A percentile compares a stretch with the other conserved stretches of the same genome.
Conservation (phyloP, 2,113 vertebrate genomes). For the Origma solitaria region DNA sequence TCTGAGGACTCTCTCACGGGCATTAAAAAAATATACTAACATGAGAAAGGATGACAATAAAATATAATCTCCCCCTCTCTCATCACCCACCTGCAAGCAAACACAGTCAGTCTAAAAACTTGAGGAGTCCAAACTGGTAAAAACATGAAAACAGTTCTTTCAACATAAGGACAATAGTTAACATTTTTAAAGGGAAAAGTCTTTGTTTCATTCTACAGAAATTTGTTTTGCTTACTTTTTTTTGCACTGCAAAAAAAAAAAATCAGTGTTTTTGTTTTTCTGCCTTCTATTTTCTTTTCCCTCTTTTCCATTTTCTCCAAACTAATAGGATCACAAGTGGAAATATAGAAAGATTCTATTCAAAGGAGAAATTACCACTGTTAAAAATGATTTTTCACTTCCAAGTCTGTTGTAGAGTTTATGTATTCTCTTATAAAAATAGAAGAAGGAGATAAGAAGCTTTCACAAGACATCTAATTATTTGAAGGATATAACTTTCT, state of each 20-base stretch:
- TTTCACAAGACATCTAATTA: background rate
- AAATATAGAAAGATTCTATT: background rate
- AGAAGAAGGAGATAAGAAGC: background rate
- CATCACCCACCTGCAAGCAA: background rate
- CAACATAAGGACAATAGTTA: background rate
- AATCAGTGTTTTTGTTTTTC: background rate
- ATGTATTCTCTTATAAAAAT: background rate
- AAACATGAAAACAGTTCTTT: background rate
- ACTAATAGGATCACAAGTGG: background rate
- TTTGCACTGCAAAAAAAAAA: background rate
- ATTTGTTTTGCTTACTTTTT: background rate
- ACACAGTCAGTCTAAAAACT: background rate
- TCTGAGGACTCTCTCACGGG: background rate
- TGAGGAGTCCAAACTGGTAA: background rate
- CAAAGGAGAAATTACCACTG: background rate
- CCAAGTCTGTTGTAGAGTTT: background rate
- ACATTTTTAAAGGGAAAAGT: background rate
- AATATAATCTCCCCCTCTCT: background rate
- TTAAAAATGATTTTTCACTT: background rate
- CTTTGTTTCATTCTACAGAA: background rate
- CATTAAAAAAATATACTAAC: background rate
- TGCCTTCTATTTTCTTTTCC: background rate
- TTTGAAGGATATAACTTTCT: background rate
- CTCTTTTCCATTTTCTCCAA: background rate
- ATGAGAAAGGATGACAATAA: background rate